A percentile compares a stretch with the other conserved stretches of the same genome.
These are phyloP conservation scores for Thymelicus lineola DNA, from an alignment of 2,888 invertebrate genomes.

Conservation along the genomic window DNA sequence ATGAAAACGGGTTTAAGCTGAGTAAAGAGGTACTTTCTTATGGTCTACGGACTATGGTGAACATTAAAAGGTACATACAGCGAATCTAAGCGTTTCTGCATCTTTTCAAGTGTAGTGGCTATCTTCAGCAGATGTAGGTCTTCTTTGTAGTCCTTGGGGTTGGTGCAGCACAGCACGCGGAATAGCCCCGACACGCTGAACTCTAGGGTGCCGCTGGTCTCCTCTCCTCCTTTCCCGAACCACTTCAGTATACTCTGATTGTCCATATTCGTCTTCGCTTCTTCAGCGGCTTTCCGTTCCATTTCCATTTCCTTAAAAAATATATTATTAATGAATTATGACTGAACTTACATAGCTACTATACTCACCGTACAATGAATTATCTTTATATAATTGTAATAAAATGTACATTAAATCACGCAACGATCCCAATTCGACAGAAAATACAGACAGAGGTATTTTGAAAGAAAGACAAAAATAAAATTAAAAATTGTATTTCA, in stretches of 20 bases:
- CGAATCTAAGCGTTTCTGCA: conserved; percentile 90
- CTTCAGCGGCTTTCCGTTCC: conserved; percentile 92
- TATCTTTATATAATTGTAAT: no score
- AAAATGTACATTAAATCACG: no score
- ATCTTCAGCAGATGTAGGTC: conserved; percentile 93
- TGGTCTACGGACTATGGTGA: no score
- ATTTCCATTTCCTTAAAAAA: conserved; percentile 90
- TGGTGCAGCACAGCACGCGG: conserved; percentile 94
- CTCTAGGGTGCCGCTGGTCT: conserved; percentile 94
- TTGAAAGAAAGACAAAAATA: no score
- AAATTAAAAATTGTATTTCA: no score
- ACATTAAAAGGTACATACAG: conserved; percentile 58
- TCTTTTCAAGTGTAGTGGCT: conserved; percentile 90
- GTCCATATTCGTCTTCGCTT: conserved; percentile 92
- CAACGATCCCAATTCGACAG: no score
- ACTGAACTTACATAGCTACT: no score
- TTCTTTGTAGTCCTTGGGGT: conserved; percentile 94
- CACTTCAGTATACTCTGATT: conserved; percentile 91
- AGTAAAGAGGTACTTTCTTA: no score
- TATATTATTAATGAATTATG: no score
- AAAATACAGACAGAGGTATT: no score
- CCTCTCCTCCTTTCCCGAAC: conserved; percentile 88
- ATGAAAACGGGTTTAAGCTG: no score
- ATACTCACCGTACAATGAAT: no score
- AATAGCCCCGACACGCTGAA: conserved; percentile 94